Conservation (phyloP, 2,113 vertebrate genomes). For the Damaliscus lunatus region DNA sequence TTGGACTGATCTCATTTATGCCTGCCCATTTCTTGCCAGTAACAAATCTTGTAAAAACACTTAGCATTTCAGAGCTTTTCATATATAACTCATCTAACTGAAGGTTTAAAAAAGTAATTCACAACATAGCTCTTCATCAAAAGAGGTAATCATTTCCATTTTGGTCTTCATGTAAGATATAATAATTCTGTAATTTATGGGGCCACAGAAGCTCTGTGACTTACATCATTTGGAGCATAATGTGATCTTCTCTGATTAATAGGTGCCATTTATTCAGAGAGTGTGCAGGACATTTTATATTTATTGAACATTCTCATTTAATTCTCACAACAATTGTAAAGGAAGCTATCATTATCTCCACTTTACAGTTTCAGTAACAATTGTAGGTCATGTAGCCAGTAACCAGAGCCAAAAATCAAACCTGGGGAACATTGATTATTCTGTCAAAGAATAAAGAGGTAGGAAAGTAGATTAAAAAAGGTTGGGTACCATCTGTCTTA, state of each 20-base stretch:
- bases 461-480: constrained; percentile 2
- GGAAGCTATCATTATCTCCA: constrained; percentile 36
- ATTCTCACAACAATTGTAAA: constrained; percentile 64
- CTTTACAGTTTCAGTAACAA: constrained; percentile 25
- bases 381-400: neutral
- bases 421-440: neutral
- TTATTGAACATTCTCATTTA: constrained; percentile 68
- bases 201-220: constrained; percentile 53
- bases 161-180: constrained; percentile 64
- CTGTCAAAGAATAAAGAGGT: neutral
- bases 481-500: neutral
- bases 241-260: constrained; percentile 67
- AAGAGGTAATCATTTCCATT: constrained; percentile 72
- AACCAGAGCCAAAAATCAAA: neutral
- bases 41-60: constrained; percentile 76
- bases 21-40: constrained; percentile 64
- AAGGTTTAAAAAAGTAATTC: constrained; percentile 73
- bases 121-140: constrained; percentile 70
- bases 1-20: constrained; percentile 69
- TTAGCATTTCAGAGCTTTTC: constrained; percentile 63
- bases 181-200: constrained; percentile 70
- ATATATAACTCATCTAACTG: constrained; percentile 62
- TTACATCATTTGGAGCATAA: constrained; percentile 62
- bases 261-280: constrained; percentile 59
- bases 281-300: constrained; percentile 46